Evolutionary conservation across 2,888 invertebrate genomes (phyloP).

Genomic region (Bellardia bayeri): DNA sequence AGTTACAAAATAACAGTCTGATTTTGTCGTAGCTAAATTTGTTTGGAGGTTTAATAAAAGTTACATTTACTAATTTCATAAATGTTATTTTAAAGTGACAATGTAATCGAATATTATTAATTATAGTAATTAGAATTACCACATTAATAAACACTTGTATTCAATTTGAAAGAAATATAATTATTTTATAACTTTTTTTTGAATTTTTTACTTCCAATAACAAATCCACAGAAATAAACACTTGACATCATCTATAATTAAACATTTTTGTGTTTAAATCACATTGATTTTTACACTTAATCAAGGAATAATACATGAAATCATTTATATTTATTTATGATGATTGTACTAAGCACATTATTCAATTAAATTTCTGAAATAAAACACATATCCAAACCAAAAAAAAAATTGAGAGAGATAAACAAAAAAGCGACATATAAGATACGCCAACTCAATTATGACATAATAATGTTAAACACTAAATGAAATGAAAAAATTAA

Average conservation of each 20-base stretch:
- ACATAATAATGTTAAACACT: constrained; percentile 37
- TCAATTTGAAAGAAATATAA: not conserved
- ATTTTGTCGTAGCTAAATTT: too few relatives aligned
- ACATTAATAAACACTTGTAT: too few relatives aligned
- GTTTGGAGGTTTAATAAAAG: too few relatives aligned
- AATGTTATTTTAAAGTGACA: too few relatives aligned
- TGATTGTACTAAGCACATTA: not conserved
- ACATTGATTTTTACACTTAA: constrained; percentile 8
- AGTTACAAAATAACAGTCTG: too few relatives aligned
- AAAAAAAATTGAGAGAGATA: not conserved
- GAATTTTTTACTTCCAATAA: not conserved
- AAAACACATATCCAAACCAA: not conserved
- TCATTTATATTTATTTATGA: constrained; percentile 30
- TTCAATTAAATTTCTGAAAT: not conserved
- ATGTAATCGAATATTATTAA: too few relatives aligned
- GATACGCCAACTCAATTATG: constrained; percentile 68
- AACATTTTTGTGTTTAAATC: not conserved
- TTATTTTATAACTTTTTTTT: not conserved
- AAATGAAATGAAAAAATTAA: not conserved
- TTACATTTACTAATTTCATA: too few relatives aligned
- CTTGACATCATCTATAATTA: constrained; percentile 18
- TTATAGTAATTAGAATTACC: too few relatives aligned
- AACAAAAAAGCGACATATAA: constrained; percentile 8
- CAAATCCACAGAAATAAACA: not conserved
- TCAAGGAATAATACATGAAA: not conserved